These are phyloP conservation scores for Dipus sagitta DNA, from an alignment of 2,797 vertebrate species.

Conservation along the genomic window DNA sequence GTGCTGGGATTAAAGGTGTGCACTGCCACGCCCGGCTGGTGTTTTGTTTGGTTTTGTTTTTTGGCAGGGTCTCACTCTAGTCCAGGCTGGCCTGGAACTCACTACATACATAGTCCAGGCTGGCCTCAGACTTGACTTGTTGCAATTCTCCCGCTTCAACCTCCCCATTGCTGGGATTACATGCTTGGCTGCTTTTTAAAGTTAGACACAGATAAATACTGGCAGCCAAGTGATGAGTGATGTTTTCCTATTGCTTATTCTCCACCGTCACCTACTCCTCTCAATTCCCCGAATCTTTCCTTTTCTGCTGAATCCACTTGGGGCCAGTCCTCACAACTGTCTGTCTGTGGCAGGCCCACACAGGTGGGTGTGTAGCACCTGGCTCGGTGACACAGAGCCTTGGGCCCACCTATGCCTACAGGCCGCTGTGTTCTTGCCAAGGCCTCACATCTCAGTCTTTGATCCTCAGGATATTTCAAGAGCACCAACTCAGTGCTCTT, in stretches of 20 bases:
- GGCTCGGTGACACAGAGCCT: neutral
- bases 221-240: too few species aligned
- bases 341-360: neutral
- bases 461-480: slow-evolving; percentile 50
- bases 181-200: neutral
- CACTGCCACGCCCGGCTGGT: too few species aligned
- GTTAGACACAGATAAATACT: neutral
- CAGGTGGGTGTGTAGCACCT: neutral
- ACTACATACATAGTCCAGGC: neutral
- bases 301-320: slow-evolving; percentile 17
- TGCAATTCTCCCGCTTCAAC: neutral
- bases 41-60: too few species aligned
- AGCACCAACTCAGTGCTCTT: slow-evolving; percentile 35
- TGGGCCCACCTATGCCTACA: neutral
- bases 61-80: neutral
- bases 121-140: too few species aligned
- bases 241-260: neutral
- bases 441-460: slow-evolving; percentile 72
- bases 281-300: neutral
- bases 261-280: neutral
- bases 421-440: neutral
- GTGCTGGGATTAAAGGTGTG: too few species aligned
- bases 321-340: slow-evolving; percentile 37
- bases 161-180: neutral
- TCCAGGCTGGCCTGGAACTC: neutral